Evolutionary conservation across 2,888 invertebrate genomes (phyloP), one percentile per base, ranked within the genome.

Genomic region (Lucinisca nassula): DNA sequence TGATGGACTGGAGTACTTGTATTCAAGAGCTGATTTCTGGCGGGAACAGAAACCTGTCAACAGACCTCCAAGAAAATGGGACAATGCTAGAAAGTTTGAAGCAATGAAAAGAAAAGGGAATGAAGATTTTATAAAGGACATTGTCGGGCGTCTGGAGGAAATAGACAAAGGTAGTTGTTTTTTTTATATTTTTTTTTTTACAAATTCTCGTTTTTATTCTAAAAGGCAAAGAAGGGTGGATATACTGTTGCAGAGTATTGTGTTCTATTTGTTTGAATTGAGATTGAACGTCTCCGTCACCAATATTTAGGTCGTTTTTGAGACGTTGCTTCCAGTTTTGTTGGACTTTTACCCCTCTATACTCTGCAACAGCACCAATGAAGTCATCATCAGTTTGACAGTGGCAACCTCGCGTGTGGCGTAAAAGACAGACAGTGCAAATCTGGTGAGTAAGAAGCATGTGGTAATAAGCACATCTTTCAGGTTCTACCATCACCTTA

Each of bases 1-100:
- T 92, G 98, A 98, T 95, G 98, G 98, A 0, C 97, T 98, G n/a
- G 97, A 98, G 55, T 98, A 98, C 96, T 96, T 99, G 58, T 98
- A 98, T 95, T 97, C 97, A 61, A 97, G 98, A 61, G 98, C 98
- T 94, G 98, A 98, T 94, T 98, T 98, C 96, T 98, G 98, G 98
- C 97, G 98, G 35, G 98, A 98, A 94, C 96, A 96, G 93, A 96
- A 97, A 93, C 96, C 97, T 21, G 94, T 96, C 93, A 96, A 95
- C 79, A 91, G 94, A 6, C 90, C 94, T 21, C 17, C 45, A 45
- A 12, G 45, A 17, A 45, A 45, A 45, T 45, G 45, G 45, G 94
- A 94, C 87, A 89, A 88, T 37, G 90, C 91, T 24, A 85, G 87
- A 12, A 90, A 90, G 76, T 79, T 85, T n/a, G 81, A 84, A 73